phyloP scores from a whole-genome alignment of 1,140 invertebrate genomes.

The Microplitis mediator region DNA sequence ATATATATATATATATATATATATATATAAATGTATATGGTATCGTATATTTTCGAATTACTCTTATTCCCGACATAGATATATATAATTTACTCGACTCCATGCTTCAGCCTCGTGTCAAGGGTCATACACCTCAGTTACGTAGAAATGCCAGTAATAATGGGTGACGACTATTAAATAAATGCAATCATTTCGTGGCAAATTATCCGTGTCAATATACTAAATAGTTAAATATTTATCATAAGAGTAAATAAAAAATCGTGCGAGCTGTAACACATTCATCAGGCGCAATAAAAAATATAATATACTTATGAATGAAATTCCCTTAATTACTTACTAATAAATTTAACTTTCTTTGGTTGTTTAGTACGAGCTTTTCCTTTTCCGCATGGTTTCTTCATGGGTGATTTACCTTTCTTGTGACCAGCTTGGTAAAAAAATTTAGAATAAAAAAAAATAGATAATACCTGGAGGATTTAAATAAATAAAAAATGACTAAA shows the following conservation, averaged over 20 bases:
- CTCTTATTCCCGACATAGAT: conserved; percentile 30
- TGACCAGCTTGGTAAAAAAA: conserved; percentile 59
- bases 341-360: conserved; percentile 87
- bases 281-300: background rate
- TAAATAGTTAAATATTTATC: no score
- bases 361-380: conserved; percentile 78
- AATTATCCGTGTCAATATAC: background rate
- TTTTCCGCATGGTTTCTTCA: conserved; percentile 74
- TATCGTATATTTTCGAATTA: background rate
- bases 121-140: conserved; percentile 41
- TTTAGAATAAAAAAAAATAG: conserved; percentile 23
- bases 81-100: conserved; percentile 43
- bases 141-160: background rate
- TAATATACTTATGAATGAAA: background rate
- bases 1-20: no score
- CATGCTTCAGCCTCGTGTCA: conserved; percentile 25
- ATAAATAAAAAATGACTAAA: background rate
- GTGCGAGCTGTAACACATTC: conserved; percentile 2
- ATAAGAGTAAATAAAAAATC: no score
- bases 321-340: conserved; percentile 72
- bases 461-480: background rate
- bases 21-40: no score
- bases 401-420: conserved; percentile 70
- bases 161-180: background rate
- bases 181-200: background rate